These are phyloP conservation scores for Sardina pilchardus DNA, from an alignment of 2,113 vertebrate genomes.

Conservation along the genomic window DNA sequence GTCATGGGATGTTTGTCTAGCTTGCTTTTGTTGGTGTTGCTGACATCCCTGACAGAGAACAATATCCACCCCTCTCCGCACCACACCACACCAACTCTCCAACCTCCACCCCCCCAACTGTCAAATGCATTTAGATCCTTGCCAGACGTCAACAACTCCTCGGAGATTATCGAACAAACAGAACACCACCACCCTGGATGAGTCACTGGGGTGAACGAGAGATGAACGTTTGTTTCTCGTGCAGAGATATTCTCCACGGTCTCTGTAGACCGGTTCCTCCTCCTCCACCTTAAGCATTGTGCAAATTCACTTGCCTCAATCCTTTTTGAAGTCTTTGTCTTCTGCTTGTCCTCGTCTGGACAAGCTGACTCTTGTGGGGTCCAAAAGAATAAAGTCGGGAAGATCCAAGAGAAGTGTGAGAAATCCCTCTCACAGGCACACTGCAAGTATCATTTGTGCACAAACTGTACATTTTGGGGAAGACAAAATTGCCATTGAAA, in stretches of 20 bases:
- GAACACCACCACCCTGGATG: slow-evolving; percentile 1
- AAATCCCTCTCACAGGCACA: too few species aligned
- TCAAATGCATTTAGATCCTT: neutral
- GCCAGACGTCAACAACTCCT: slow-evolving; percentile 12
- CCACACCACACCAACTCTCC: neutral
- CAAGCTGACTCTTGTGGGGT: neutral
- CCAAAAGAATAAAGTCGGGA: neutral
- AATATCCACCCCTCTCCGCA: neutral
- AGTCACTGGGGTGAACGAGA: neutral
- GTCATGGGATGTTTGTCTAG: neutral
- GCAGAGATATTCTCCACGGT: neutral
- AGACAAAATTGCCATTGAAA: neutral
- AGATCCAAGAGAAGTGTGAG: too few species aligned
- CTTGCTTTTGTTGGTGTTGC: neutral
- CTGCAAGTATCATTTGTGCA: neutral
- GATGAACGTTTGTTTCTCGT: neutral
- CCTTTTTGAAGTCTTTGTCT: neutral
- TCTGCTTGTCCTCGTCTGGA: neutral
- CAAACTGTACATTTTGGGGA: neutral
- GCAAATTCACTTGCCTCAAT: neutral
- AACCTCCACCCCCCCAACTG: neutral
- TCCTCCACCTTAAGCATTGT: too few species aligned
- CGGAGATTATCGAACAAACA: neutral
- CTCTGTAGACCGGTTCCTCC: neutral
- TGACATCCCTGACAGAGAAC: neutral